Evolutionary conservation across 2,113 vertebrate species (phyloP).

Genomic region (Microtus oregoni): DNA sequence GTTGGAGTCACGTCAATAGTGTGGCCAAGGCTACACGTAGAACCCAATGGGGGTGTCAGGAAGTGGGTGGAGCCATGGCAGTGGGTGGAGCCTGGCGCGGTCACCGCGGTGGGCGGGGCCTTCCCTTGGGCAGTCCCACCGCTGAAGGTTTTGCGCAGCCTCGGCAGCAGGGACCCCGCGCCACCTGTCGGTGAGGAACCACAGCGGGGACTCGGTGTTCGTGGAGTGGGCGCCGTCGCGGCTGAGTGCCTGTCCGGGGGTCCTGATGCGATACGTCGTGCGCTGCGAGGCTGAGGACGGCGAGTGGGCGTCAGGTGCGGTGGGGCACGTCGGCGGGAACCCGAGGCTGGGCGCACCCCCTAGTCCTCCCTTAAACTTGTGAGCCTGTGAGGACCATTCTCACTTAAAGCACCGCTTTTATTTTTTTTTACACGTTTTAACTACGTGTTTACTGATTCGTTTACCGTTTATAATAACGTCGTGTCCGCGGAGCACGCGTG

Average conservation of each 20-base stretch:
- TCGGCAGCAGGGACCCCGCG: slow-evolving; percentile 29
- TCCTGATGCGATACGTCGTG: slow-evolving; percentile 77
- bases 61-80: neutral
- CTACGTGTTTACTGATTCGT: neutral
- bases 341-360: neutral
- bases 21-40: neutral
- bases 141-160: slow-evolving; percentile 47
- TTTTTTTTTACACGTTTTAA: neutral
- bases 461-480: neutral
- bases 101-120: neutral
- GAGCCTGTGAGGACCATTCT: neutral
- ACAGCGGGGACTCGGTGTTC: fast-evolving
- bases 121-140: too few species aligned
- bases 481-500: neutral
- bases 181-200: neutral
- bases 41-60: too few species aligned
- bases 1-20: neutral
- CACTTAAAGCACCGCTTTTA: neutral
- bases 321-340: neutral
- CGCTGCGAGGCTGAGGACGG: neutral
- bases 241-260: slow-evolving; percentile 72
- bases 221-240: slow-evolving; percentile 76
- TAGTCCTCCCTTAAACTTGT: neutral
- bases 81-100: neutral
- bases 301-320: slow-evolving; percentile 51